Evolutionary conservation across 37 sponge, comb jelly and placozoan species (phyloP), one percentile per base, ranked within the genome.

Genomic region (Agelas oroides): DNA sequence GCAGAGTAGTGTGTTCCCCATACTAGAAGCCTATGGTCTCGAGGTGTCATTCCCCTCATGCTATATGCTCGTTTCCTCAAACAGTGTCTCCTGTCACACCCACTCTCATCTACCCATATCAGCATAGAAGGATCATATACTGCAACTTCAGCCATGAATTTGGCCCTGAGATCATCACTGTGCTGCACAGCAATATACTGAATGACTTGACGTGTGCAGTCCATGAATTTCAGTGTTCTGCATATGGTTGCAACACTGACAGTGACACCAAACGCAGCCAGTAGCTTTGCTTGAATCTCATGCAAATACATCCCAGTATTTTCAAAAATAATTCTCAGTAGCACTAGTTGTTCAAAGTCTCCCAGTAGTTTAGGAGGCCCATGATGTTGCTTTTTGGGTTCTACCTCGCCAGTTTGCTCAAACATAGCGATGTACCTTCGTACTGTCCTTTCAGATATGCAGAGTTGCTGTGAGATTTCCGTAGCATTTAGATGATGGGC

Each of bases 141-240:
- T 5, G 83, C 56, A 5, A 82, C 53, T 71, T 82, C 73, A 2
- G 83, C 73, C 83, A 82, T 82, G 32, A 72, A 82, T 25, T 24
- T 58, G 35, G 73, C 73, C 56, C 83, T 71, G 13, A 23, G 5
- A 13, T 8, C 83, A 14, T 82, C 83, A 39, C 52, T 60, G 13
- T 30, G 71, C 33, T 72, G 73, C 21, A 82, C 12, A 12, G 83
- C 73, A 59, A 71, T 31, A 71, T 60, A 64, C n/a, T 59, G 60
- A 25, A 82, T 71, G 5, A 38, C 53, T 59, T 82, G 73, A 38
- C 73, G 12, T 30, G 73, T 61, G 73, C 83, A 82, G 1, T 73
- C 83, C 73, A 82, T 82, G 25, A 37, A 59, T 23, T 72, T 70
- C 5, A 82, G 46, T 28, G 83, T 71, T 53, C 61, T 28, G 34